Evolutionary conservation across 2,113 vertebrate genomes (phyloP), one percentile per base, ranked within the genome.

Genomic region (Crotophaga sulcirostris): DNA sequence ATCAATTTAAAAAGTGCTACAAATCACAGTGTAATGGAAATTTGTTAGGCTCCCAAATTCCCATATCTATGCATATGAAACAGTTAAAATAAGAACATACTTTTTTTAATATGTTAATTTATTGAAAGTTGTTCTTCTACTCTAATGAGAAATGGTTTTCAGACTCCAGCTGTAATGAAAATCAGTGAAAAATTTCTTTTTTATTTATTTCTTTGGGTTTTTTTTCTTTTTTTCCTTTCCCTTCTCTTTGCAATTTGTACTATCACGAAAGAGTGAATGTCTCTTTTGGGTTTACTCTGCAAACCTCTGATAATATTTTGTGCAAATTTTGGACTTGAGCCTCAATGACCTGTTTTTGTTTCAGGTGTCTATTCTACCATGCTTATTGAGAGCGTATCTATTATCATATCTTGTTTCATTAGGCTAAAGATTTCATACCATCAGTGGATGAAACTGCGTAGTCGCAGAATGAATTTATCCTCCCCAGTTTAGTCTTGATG

Each of bases 141-240:
- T 42, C 6, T 89, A 69, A 88, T 68, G 5, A 52, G n/a, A 75
- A n/a, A 40, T 7, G 45, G 8, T 28, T 82, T 85, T 70, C 54
- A 74, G 19, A 42, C 8, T 88, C 3, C 13, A 75, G 11, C 11
- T 36, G 8, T 56, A 82, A 59, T 60, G 38, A 69, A 2, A 66
- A 8, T 36, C 7, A 62, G 11, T 19, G 29, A 69, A 45, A 2
- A 2, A 4, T 38, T 79, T 2, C 3, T 59, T 64, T 33, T 14
- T 2, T 29, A n/a, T n/a, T n/a, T n/a, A n/a, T n/a, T n/a, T 63
- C 72, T 54, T 7, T 1, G 21, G 9, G 8, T 21, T 18, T 40
- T 20, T 1, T 20, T 16, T 19, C 40, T 47, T 38, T 13, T 6
- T 18, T 3, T 0, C 7, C 2, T 2, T 58, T 26, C 6, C 36